Percentiles rank a stretch among this genome's conserved stretches.
These are phyloP conservation scores for Sylvietta virens DNA, from an alignment of 2,113 vertebrate species.

Conservation along the genomic window DNA sequence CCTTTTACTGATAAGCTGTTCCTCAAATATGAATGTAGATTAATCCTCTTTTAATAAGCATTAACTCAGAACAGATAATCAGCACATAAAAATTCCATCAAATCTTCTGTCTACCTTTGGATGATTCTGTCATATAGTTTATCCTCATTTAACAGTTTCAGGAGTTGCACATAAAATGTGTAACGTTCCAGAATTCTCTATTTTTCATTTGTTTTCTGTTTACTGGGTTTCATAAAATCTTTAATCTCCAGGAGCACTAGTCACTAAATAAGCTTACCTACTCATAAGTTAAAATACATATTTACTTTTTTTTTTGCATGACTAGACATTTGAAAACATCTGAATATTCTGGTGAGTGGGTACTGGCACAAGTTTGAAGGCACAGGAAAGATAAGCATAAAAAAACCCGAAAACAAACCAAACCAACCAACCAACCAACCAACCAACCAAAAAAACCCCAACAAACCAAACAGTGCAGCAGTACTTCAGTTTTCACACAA, in stretches of 20 bases:
- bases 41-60: conserved; percentile 90
- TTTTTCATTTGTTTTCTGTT: conserved; percentile 42
- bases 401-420: neutral
- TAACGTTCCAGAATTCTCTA: conserved; percentile 55
- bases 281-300: conserved; percentile 26
- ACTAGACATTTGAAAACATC: neutral
- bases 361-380: neutral
- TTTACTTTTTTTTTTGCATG: conserved; percentile 22
- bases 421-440: neutral
- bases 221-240: conserved; percentile 28
- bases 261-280: conserved; percentile 1
- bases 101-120: conserved; percentile 70
- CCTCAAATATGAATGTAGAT: conserved; percentile 84
- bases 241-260: conserved; percentile 2
- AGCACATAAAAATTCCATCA: conserved; percentile 84
- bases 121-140: conserved; percentile 72
- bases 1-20: conserved; percentile 80
- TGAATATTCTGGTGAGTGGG: neutral
- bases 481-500: neutral
- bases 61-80: conserved; percentile 81
- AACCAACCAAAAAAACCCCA: neutral
- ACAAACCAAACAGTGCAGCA: neutral
- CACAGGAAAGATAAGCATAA: neutral
- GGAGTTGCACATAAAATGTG: conserved; percentile 48
- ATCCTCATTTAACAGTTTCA: conserved; percentile 63